These are phyloP conservation scores for Spermophilus dauricus DNA, from an alignment of 2,113 vertebrate genomes.

Conservation along the genomic window DNA sequence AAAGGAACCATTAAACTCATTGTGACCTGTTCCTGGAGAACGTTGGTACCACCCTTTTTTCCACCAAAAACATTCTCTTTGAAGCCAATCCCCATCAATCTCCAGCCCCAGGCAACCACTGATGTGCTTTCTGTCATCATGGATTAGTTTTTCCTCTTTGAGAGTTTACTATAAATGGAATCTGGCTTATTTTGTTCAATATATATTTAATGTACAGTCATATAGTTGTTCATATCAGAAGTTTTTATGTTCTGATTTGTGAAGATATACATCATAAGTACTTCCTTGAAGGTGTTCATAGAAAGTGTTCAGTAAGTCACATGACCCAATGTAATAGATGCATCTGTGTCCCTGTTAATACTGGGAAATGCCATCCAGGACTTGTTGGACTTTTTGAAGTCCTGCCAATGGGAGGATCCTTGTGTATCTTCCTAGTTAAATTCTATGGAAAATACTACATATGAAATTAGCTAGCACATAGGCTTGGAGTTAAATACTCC, in stretches of 20 bases:
- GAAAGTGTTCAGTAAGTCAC: not conserved
- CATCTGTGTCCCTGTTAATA: not conserved
- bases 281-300: not conserved
- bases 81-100: not conserved
- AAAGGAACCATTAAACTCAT: not conserved
- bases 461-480: not conserved
- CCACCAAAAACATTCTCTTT: not conserved
- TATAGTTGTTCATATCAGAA: not conserved
- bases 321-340: not conserved
- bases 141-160: slow-evolving; percentile 36
- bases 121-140: not conserved
- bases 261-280: not conserved
- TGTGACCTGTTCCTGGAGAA: not conserved
- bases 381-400: not conserved
- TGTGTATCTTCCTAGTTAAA: not conserved
- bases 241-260: slow-evolving; percentile 5
- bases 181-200: not conserved
- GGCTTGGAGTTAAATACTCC: not conserved
- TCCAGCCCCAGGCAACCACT: not conserved
- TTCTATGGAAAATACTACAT: slow-evolving; percentile 21
- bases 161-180: slow-evolving; percentile 12
- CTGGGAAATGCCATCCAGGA: not conserved
- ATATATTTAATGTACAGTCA: not conserved
- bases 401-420: not conserved
- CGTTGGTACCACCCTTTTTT: not conserved